phyloP scores from a whole-genome alignment of 2,797 vertebrate genomes.

The Scyliorhinus canicula region DNA sequence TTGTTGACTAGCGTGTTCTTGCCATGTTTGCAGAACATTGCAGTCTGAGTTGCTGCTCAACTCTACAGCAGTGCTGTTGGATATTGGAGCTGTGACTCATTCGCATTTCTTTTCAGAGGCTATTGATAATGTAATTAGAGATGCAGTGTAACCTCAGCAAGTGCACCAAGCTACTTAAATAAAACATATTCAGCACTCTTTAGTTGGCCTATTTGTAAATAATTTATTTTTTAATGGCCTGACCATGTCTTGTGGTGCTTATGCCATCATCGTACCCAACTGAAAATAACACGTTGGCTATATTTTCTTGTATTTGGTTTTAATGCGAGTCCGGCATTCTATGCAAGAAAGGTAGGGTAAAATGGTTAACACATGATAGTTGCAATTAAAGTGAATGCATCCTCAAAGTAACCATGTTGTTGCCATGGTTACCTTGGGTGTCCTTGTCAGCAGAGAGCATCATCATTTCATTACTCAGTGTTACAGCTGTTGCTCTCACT shows the following conservation, averaged over 20 bases:
- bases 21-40: background rate
- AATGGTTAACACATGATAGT: background rate
- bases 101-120: background rate
- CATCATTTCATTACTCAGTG: background rate
- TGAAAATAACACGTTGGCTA: background rate
- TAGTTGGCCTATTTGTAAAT: background rate
- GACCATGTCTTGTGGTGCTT: background rate
- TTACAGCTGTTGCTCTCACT: background rate
- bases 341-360: background rate
- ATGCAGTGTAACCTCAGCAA: background rate
- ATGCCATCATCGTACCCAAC: background rate
- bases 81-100: background rate
- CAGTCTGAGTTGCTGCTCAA: background rate
- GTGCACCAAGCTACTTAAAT: background rate
- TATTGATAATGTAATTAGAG: background rate
- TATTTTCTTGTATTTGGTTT: background rate
- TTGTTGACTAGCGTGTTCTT: background rate
- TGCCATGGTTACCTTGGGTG: background rate
- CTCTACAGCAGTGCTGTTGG: background rate
- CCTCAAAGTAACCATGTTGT: background rate
- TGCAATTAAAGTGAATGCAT: background rate
- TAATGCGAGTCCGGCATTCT: background rate
- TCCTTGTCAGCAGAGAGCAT: background rate
- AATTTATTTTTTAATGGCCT: background rate
- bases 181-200: background rate